A percentile compares a stretch with the other conserved stretches of the same genome.
phyloP scores from a whole-genome alignment of 2,888 invertebrate species.

The Phytoseiulus persimilis region DNA sequence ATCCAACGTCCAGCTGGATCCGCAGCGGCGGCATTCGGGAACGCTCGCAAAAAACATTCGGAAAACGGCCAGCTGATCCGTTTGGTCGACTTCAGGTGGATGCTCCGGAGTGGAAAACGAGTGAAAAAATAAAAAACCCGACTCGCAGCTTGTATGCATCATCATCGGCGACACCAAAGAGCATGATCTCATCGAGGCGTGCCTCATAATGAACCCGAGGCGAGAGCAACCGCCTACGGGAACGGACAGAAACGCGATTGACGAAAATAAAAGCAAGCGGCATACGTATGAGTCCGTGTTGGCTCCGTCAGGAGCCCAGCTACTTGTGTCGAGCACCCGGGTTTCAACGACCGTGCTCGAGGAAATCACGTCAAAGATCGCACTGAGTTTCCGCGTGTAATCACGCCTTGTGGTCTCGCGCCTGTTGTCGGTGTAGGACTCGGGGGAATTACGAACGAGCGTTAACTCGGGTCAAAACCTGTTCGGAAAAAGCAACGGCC shows the following conservation, averaged over 20 bases:
- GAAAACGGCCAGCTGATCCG: not conserved
- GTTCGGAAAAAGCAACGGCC: not conserved
- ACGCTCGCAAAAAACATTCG: not conserved
- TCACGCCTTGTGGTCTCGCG: too few relatives aligned
- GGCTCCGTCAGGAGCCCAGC: not conserved
- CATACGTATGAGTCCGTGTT: too few relatives aligned
- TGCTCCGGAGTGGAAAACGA: not conserved
- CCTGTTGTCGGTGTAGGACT: too few relatives aligned
- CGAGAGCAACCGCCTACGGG: not conserved
- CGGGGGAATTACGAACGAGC: not conserved
- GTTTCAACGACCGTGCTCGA: too few relatives aligned
- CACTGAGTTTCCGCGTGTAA: not conserved
- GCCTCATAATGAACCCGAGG: not conserved
- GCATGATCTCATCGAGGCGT: not conserved
- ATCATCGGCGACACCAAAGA: not conserved
- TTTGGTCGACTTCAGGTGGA: not conserved
- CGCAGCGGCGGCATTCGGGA: not conserved
- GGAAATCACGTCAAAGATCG: not conserved
- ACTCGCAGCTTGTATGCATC: not conserved
- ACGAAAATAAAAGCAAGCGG: too few relatives aligned
- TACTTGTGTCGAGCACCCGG: not conserved
- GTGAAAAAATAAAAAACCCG: not conserved
- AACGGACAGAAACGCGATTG: too few relatives aligned
- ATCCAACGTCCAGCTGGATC: not conserved
- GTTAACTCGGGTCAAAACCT: not conserved